phyloP scores from a whole-genome alignment of 2,797 vertebrate genomes.

The Pseudotriccus pelzelni region DNA sequence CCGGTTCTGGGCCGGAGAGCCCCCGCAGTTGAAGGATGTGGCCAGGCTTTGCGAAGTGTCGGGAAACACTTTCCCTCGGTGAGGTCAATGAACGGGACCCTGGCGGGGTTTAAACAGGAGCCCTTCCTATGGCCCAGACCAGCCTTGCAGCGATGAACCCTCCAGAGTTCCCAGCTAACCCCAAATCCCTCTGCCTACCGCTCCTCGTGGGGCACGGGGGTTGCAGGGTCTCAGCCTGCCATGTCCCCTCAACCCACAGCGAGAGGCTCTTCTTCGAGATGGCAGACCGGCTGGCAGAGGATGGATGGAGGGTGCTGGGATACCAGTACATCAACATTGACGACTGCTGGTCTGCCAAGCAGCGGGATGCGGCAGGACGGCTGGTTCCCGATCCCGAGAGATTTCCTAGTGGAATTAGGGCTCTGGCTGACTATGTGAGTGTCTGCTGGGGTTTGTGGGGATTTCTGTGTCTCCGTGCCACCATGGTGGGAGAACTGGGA shows the following conservation, averaged over 20 bases:
- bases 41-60: neutral
- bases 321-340: slow-evolving; percentile 92
- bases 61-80: accelerated
- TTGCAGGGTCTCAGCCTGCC: neutral
- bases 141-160: neutral
- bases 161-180: neutral
- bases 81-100: accelerated
- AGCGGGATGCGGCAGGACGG: slow-evolving; percentile 78
- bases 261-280: slow-evolving; percentile 90
- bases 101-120: neutral
- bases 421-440: slow-evolving; percentile 85
- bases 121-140: neutral
- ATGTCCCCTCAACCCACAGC: slow-evolving; percentile 24
- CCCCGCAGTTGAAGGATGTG: too few relatives aligned
- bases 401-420: slow-evolving; percentile 88
- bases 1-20: too few relatives aligned
- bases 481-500: neutral
- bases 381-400: slow-evolving; percentile 86
- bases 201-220: neutral
- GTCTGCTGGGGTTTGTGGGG: neutral
- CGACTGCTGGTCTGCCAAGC: slow-evolving; percentile 90
- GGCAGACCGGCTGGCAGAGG: slow-evolving; percentile 87
- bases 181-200: accelerated
- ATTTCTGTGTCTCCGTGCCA: neutral
- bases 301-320: slow-evolving; percentile 92